Conservation (phyloP, 2,797 vertebrate genomes). For the Valencia hispanica region DNA sequence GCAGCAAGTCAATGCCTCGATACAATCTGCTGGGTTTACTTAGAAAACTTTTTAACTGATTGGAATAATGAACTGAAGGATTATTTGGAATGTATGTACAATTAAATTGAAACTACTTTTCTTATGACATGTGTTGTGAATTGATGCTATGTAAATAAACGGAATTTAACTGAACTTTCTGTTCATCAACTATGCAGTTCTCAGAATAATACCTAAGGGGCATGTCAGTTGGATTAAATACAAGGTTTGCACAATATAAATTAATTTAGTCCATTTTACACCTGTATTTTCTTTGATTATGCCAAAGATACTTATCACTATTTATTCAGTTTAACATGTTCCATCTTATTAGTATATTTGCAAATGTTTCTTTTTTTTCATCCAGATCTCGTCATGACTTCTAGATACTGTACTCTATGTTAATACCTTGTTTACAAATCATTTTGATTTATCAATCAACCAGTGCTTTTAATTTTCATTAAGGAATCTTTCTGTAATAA, state of each 20-base stretch:
- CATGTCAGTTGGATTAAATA: background rate
- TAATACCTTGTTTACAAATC: background rate
- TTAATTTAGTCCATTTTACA: background rate
- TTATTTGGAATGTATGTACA: too few relatives aligned
- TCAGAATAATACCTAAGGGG: background rate
- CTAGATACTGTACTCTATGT: background rate
- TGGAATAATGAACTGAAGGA: too few relatives aligned
- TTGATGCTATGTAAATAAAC: too few relatives aligned
- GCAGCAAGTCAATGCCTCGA: too few relatives aligned
- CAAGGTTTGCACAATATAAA: background rate
- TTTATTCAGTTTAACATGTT: background rate
- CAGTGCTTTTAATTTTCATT: background rate
- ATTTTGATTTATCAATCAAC: too few relatives aligned
- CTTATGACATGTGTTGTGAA: too few relatives aligned
- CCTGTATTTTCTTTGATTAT: background rate
- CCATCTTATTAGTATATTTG: background rate
- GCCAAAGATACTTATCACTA: background rate
- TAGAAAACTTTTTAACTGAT: too few relatives aligned
- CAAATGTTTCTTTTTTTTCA: background rate
- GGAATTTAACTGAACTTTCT: too few relatives aligned
- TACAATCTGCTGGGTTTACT: too few relatives aligned
- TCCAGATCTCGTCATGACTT: background rate
- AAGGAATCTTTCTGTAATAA: background rate
- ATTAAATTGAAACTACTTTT: too few relatives aligned
- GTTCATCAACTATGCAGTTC: background rate